Percentiles rank a stretch among this genome's conserved stretches.
Evolutionary conservation across 1,140 invertebrate genomes (phyloP).

Genomic region (Apis laboriosa): DNA sequence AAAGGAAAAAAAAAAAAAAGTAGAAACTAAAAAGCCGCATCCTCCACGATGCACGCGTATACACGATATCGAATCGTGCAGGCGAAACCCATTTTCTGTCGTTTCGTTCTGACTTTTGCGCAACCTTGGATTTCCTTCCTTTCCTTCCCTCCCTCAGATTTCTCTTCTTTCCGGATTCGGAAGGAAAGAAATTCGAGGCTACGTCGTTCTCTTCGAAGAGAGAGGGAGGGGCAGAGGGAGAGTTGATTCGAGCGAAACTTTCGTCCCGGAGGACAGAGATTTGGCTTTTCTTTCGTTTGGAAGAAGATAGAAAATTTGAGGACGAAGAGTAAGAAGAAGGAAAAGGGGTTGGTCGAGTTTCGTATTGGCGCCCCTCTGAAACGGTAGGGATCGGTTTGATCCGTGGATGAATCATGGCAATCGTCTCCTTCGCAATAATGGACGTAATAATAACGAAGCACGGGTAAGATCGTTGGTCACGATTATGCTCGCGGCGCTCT

Average conservation of each 20-base stretch:
- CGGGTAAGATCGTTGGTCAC: conserved; percentile 55
- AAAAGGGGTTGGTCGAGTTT: too few species aligned
- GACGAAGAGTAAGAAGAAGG: too few species aligned
- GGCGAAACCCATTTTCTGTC: conserved; percentile 57
- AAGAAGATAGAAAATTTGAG: too few species aligned
- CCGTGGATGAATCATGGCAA: conserved; percentile 61
- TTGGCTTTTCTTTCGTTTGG: too few species aligned
- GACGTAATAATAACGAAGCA: conserved; percentile 58
- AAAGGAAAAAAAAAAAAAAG: conserved; percentile 68
- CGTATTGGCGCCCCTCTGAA: too few species aligned
- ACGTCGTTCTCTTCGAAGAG: too few species aligned
- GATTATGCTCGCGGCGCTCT: conserved; percentile 45
- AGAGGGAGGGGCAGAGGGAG: too few species aligned
- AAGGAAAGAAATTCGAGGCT: not conserved
- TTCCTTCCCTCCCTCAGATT: not conserved
- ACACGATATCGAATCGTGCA: conserved; percentile 56
- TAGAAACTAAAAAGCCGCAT: conserved; percentile 77
- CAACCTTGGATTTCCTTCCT: not conserved
- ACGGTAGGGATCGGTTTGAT: not conserved
- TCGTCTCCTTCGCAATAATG: conserved; percentile 60
- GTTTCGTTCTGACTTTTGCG: not conserved
- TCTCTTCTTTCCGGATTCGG: not conserved
- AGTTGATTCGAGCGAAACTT: too few species aligned
- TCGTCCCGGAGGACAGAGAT: too few species aligned
- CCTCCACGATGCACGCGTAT: conserved; percentile 62